Evolutionary conservation across 1,140 invertebrate genomes (phyloP), one percentile per base, ranked within the genome.

Genomic region (Saxidomus purpurata): DNA sequence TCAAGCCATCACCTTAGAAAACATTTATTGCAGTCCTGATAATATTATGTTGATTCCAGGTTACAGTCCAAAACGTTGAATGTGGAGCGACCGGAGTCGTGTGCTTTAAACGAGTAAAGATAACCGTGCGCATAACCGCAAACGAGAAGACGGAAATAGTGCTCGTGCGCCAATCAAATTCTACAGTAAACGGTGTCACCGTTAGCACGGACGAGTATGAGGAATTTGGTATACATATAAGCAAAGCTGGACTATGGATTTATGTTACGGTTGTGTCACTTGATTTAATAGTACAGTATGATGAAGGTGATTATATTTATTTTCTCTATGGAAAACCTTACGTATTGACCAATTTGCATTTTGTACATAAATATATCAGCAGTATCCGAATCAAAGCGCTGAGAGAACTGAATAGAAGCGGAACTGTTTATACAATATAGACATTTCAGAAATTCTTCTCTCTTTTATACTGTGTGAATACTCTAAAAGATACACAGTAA

Each of bases 291-390:
- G 49, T 89, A 31, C 76, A 89, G 47, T 89, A 71, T 36, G 87
- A 89, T 55, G 36, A 52, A 81, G 76, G 87, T 89, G 71, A 81
- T 47, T 19, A 3, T 15, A n/a, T n/a, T n/a, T n/a, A n/a, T n/a
- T n/a, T n/a, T n/a, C n/a, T n/a, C n/a, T n/a, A n/a, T n/a, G n/a
- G n/a, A n/a, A n/a, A n/a, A n/a, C n/a, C n/a, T n/a, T n/a, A n/a
- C n/a, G n/a, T n/a, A n/a, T n/a, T n/a, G n/a, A n/a, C n/a, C n/a
- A n/a, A n/a, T n/a, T n/a, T n/a, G n/a, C n/a, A n/a, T n/a, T n/a
- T n/a, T n/a, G n/a, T n/a, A n/a, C n/a, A n/a, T n/a, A n/a, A n/a
- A n/a, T n/a, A n/a, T n/a, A n/a, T n/a, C n/a, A n/a, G n/a, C n/a
- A n/a, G n/a, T n/a, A n/a, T n/a, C n/a, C n/a, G n/a, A n/a, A n/a